A percentile compares a stretch with the other conserved stretches of the same genome.
phyloP scores from a whole-genome alignment of 2,888 invertebrate species.

The Tetropium fuscum region DNA sequence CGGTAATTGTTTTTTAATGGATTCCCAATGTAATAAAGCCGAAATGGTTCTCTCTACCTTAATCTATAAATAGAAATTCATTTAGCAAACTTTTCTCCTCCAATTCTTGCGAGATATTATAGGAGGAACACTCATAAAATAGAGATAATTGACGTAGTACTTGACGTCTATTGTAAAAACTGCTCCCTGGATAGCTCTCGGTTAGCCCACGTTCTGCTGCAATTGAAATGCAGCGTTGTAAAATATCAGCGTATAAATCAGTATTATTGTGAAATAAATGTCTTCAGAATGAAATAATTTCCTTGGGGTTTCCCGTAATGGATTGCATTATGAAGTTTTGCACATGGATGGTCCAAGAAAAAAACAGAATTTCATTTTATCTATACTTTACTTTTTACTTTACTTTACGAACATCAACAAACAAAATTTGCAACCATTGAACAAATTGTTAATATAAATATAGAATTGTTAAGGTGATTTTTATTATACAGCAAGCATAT shows the following conservation, averaged over 20 bases:
- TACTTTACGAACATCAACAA: no score
- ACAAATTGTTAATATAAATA: no score
- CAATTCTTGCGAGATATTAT: neutral
- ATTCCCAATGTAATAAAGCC: no score
- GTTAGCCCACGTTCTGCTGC: neutral
- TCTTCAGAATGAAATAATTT: neutral
- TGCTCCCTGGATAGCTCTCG: neutral
- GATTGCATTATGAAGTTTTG: constrained; percentile 1
- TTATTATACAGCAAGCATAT: no score
- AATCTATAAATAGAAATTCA: neutral
- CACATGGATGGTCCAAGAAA: no score
- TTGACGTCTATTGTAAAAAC: neutral
- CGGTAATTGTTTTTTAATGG: no score
- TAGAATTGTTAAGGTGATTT: no score
- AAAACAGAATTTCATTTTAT: no score
- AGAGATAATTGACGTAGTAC: neutral
- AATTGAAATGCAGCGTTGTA: neutral
- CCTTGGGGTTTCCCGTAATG: neutral
- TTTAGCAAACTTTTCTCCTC: neutral
- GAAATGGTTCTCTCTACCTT: no score
- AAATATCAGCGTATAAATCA: neutral
- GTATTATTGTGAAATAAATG: neutral
- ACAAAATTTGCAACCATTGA: no score
- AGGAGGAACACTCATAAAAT: neutral
- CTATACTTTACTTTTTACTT: no score